phyloP scores from a whole-genome alignment of 2,113 vertebrate genomes.

The Sisor rabdophorus region DNA sequence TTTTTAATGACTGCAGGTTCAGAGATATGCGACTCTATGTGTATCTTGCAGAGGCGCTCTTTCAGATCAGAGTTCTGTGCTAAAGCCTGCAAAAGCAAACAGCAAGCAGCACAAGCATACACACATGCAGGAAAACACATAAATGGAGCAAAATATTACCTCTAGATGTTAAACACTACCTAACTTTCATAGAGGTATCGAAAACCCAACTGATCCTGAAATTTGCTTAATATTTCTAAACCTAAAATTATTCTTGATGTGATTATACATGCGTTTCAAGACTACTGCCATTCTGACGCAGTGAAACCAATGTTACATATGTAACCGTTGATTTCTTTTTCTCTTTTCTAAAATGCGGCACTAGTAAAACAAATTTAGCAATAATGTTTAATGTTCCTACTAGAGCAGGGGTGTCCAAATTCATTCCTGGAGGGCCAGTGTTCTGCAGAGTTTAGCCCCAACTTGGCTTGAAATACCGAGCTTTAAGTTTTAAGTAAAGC shows the following conservation, averaged over 20 bases:
- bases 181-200: neutral
- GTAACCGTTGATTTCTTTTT: too few species aligned
- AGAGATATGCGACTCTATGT: constrained; percentile 86
- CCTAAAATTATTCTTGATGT: neutral
- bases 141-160: neutral
- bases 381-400: too few species aligned
- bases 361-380: too few species aligned
- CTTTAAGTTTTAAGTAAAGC: too few species aligned
- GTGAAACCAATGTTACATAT: too few species aligned
- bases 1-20: constrained; percentile 80
- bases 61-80: constrained; percentile 94
- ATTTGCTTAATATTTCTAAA: neutral
- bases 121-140: constrained; percentile 9
- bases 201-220: neutral
- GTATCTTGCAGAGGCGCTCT: constrained; percentile 95
- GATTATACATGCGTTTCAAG: too few species aligned
- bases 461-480: too few species aligned
- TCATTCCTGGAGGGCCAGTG: too few species aligned
- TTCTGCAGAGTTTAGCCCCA: too few species aligned
- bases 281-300: too few species aligned
- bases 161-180: neutral
- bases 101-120: constrained; percentile 64
- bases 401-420: too few species aligned
- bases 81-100: constrained; percentile 87
- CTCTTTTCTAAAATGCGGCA: too few species aligned